A percentile compares a stretch with the other conserved stretches of the same genome.
These are phyloP conservation scores for Aphodius granarius DNA, from an alignment of 2,888 invertebrate species.

Conservation along the genomic window DNA sequence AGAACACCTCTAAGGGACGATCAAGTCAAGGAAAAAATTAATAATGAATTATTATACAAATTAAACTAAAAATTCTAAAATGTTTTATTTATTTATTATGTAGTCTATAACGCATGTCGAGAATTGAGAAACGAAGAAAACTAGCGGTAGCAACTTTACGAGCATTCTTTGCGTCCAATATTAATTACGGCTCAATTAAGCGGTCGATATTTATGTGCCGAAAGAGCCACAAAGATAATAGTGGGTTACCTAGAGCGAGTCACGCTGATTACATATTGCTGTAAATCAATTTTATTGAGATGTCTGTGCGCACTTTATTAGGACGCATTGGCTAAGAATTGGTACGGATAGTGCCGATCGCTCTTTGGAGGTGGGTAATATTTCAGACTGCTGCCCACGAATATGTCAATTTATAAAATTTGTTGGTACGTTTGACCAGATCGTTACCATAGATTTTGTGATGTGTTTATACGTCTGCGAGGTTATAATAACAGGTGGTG, in stretches of 20 bases:
- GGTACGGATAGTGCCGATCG: background rate
- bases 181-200: background rate
- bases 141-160: background rate
- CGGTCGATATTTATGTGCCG: background rate
- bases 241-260: background rate
- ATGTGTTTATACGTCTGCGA: background rate
- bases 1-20: no score
- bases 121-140: background rate
- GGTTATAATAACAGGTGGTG: background rate
- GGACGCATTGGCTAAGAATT: background rate
- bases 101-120: no score
- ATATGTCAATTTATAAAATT: background rate
- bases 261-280: background rate
- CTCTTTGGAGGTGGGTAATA: background rate
- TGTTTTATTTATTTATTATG: no score
- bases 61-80: no score
- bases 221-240: background rate
- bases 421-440: background rate
- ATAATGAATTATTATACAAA: no score
- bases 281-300: background rate
- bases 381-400: background rate
- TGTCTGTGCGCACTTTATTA: background rate
- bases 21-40: no score
- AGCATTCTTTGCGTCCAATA: background rate
- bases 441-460: background rate